Evolutionary conservation across 2,113 vertebrate species (phyloP).

Genomic region (Carassius auratus): DNA sequence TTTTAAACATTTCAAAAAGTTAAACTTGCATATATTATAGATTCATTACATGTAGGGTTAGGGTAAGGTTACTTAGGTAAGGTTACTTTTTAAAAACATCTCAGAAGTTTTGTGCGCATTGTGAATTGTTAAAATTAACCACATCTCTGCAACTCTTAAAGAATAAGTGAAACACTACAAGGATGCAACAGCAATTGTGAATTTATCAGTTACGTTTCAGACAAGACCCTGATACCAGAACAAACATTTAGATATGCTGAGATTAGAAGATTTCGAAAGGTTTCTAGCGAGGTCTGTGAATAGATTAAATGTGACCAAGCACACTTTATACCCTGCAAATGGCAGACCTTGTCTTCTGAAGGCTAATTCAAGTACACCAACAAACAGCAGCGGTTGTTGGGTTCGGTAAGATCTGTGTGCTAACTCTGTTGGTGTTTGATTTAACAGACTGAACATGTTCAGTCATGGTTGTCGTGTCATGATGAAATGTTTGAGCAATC

Average conservation of each 20-base stretch:
- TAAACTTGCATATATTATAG: too few relatives aligned
- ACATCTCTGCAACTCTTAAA: too few relatives aligned
- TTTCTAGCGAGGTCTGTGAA: not conserved
- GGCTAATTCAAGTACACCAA: not conserved
- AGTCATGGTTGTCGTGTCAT: not conserved
- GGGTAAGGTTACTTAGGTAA: too few relatives aligned
- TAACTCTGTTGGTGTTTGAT: not conserved
- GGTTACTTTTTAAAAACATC: too few relatives aligned
- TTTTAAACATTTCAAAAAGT: too few relatives aligned
- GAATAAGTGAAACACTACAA: not conserved
- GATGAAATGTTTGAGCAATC: constrained; percentile 1
- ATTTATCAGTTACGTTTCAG: not conserved
- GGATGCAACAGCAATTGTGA: not conserved
- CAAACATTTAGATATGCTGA: not conserved
- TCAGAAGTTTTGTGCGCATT: too few relatives aligned
- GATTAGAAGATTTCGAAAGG: not conserved
- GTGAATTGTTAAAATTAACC: too few relatives aligned
- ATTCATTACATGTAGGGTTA: too few relatives aligned
- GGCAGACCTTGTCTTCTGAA: not conserved
- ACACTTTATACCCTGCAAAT: not conserved
- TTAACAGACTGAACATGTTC: not conserved
- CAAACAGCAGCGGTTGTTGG: not conserved
- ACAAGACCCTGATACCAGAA: not conserved
- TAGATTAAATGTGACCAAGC: not conserved
- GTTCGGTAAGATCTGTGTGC: not conserved